phyloP scores from a whole-genome alignment of 1,140 invertebrate genomes.

The Drosophila serrata region DNA sequence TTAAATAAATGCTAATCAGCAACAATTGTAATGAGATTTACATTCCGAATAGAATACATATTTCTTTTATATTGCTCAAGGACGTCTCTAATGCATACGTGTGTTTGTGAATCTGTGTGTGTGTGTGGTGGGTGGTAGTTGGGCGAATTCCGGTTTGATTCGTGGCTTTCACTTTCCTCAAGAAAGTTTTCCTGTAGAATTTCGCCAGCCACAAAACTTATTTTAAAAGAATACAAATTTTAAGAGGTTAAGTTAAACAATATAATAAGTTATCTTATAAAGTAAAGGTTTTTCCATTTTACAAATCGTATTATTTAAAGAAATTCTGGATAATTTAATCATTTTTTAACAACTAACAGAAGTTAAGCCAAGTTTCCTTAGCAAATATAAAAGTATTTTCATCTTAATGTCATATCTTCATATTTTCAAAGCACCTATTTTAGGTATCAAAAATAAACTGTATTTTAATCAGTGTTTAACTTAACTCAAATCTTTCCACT shows the following conservation, averaged over 20 bases:
- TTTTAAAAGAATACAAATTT: neutral
- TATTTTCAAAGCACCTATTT: neutral
- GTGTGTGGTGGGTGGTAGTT: neutral
- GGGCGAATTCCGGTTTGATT: constrained; percentile 23
- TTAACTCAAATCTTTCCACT: neutral
- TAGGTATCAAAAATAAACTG: neutral
- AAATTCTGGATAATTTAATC: neutral
- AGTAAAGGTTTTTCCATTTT: neutral
- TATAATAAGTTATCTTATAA: neutral
- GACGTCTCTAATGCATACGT: neutral
- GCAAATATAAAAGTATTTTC: neutral
- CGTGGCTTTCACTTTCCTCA: constrained; percentile 42
- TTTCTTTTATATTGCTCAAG: constrained; percentile 9
- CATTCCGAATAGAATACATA: constrained; percentile 1
- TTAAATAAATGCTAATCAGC: neutral
- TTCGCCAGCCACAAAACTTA: constrained; percentile 26
- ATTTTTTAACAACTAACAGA: too few relatives aligned
- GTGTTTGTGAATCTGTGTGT: neutral
- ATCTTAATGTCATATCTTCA: neutral
- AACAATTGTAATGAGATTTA: neutral
- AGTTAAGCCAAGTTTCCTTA: too few relatives aligned
- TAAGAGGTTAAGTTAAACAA: too few relatives aligned
- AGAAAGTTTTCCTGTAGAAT: constrained; percentile 43
- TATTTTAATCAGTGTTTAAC: neutral
- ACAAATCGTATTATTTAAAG: neutral